These are phyloP conservation scores for Coenonympha glycerion DNA, from an alignment of 2,888 invertebrate genomes.

Conservation along the genomic window DNA sequence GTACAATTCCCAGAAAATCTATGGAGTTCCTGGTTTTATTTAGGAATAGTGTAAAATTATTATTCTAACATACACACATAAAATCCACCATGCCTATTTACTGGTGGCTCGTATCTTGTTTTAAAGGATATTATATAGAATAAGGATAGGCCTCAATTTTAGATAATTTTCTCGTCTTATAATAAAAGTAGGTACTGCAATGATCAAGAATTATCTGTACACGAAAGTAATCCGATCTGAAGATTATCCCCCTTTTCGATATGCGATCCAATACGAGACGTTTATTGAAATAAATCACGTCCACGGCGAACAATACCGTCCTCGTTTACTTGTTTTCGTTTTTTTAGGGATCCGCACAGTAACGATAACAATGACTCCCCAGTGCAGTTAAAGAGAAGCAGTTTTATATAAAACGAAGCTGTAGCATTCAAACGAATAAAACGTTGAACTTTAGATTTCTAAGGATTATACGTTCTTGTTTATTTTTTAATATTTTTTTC, in stretches of 20 bases:
- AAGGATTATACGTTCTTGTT: no score
- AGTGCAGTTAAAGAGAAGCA: background rate
- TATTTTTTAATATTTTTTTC: no score
- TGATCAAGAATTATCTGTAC: conserved; percentile 21
- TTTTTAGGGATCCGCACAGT: conserved; percentile 12
- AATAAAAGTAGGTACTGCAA: conserved; percentile 4
- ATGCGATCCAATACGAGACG: conserved; percentile 35
- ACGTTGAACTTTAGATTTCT: no score
- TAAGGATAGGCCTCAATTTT: background rate
- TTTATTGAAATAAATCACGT: conserved; percentile 58
- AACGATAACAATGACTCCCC: background rate
- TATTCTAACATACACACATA: no score
- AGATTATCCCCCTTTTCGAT: conserved; percentile 21
- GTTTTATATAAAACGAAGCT: no score
- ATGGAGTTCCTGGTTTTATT: no score
- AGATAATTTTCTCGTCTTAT: background rate
- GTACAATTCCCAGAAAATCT: no score
- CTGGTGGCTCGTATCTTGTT: no score
- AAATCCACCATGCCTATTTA: no score
- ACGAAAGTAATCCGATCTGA: conserved; percentile 19
- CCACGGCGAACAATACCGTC: conserved; percentile 39
- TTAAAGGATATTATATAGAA: no score
- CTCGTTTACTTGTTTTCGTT: conserved; percentile 32
- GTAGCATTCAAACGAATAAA: no score
- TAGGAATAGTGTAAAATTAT: no score